Conservation (phyloP, 2,888 invertebrate species). For the Pachycephus smyrnensis region DNA sequence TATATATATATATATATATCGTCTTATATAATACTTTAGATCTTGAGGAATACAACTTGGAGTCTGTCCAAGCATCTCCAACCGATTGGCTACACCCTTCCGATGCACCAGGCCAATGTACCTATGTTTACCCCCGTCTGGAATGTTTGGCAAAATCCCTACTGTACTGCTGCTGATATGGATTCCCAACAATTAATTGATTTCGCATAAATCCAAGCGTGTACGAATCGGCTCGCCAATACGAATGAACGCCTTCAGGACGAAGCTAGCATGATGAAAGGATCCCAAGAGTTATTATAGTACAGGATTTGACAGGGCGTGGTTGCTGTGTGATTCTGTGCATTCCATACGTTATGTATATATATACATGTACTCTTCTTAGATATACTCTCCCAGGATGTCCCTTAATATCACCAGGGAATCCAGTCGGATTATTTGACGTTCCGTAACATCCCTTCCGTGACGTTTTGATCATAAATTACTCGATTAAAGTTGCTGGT, state of each 20-base stretch:
- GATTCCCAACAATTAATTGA: slow-evolving; percentile 43
- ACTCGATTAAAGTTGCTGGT: neutral
- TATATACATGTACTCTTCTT: neutral
- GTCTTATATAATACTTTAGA: neutral
- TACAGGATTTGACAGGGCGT: neutral
- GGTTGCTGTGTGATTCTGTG: neutral
- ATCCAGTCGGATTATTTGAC: neutral
- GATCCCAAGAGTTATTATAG: neutral
- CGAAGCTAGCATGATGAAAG: neutral
- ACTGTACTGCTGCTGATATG: slow-evolving; percentile 14
- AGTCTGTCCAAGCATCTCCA: slow-evolving; percentile 58
- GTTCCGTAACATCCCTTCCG: neutral
- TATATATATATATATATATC: neutral
- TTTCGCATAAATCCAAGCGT: slow-evolving; percentile 37
- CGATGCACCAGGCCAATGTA: slow-evolving; percentile 13
- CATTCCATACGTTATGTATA: neutral
- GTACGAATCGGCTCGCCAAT: neutral
- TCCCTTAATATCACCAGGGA: neutral
- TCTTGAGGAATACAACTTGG: slow-evolving; percentile 49
- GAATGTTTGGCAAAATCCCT: slow-evolving; percentile 22
- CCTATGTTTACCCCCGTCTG: slow-evolving; percentile 30
- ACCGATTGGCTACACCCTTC: slow-evolving; percentile 52
- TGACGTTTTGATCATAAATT: neutral
- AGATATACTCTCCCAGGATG: neutral
- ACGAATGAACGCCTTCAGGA: neutral